phyloP scores from a whole-genome alignment of 1,140 invertebrate genomes.

The Batillaria attramentaria region DNA sequence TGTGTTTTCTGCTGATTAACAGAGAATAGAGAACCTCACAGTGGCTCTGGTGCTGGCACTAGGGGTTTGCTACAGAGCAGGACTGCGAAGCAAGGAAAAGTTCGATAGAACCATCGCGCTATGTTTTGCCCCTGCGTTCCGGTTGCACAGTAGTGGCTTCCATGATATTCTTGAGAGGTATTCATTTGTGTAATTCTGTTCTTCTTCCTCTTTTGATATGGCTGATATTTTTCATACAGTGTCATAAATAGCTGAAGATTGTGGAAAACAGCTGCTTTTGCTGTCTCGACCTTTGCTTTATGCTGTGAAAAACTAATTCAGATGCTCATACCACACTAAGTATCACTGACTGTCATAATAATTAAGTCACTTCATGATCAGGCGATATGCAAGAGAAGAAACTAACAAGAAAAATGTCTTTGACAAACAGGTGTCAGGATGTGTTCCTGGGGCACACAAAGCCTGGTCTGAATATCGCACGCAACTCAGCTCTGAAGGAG shows the following conservation, averaged over 20 bases:
- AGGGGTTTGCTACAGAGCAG: conserved; percentile 62
- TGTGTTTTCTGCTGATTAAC: too few species aligned
- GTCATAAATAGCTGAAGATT: background rate
- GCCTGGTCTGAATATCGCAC: conserved; percentile 62
- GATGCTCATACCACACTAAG: background rate
- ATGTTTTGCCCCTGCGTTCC: conserved; percentile 43
- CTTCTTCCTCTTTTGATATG: too few species aligned
- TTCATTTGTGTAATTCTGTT: too few species aligned
- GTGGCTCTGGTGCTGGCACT: conserved; percentile 55
- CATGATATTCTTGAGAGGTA: conserved; percentile 9
- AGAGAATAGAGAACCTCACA: conserved; percentile 38
- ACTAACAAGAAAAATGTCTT: too few species aligned
- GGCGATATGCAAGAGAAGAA: too few species aligned
- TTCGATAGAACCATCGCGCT: conserved; percentile 45
- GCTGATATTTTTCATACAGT: too few species aligned
- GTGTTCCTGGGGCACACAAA: conserved; percentile 58
- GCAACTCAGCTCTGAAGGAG: conserved; percentile 65
- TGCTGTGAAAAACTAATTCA: background rate
- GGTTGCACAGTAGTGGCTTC: too few species aligned
- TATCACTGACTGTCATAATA: too few species aligned
- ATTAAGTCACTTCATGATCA: too few species aligned
- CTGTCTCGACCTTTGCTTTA: background rate
- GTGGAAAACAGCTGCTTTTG: too few species aligned
- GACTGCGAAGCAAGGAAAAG: conserved; percentile 49
- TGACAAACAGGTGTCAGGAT: conserved; percentile 57